These are phyloP conservation scores for Aspiorhynchus laticeps DNA, from an alignment of 2,113 vertebrate species.

Conservation along the genomic window DNA sequence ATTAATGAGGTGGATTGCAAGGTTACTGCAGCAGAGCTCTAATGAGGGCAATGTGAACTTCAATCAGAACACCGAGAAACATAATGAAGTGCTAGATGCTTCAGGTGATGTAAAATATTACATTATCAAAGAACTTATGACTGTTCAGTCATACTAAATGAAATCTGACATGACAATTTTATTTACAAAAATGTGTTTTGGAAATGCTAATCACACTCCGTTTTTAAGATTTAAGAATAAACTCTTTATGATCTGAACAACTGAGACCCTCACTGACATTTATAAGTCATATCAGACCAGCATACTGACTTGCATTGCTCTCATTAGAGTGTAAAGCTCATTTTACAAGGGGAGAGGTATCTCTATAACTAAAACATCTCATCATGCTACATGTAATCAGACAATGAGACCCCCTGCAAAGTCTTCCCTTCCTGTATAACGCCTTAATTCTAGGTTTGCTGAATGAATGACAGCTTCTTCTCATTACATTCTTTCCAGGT, in stretches of 20 bases:
- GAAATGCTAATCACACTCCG: background rate
- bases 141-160: slow-evolving; percentile 5
- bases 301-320: background rate
- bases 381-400: slow-evolving; percentile 21
- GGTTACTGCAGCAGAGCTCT: slow-evolving; percentile 46
- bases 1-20: slow-evolving; percentile 59
- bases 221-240: background rate
- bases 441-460: background rate
- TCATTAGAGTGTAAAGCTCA: background rate
- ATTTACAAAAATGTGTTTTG: background rate
- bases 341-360: background rate
- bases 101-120: slow-evolving; percentile 31
- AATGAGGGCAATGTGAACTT: slow-evolving; percentile 43
- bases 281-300: background rate
- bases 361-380: background rate
- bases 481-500: slow-evolving; percentile 76
- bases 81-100: slow-evolving; percentile 15
- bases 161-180: background rate
- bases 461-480: slow-evolving; percentile 50
- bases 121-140: slow-evolving; percentile 7
- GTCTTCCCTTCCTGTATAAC: background rate
- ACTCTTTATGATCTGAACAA: background rate
- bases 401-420: background rate
- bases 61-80: slow-evolving; percentile 22
- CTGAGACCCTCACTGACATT: background rate